Base-by-base conservation (phyloP, 2,113 vertebrate species). In the Puffinus mauretanicus region DNA sequence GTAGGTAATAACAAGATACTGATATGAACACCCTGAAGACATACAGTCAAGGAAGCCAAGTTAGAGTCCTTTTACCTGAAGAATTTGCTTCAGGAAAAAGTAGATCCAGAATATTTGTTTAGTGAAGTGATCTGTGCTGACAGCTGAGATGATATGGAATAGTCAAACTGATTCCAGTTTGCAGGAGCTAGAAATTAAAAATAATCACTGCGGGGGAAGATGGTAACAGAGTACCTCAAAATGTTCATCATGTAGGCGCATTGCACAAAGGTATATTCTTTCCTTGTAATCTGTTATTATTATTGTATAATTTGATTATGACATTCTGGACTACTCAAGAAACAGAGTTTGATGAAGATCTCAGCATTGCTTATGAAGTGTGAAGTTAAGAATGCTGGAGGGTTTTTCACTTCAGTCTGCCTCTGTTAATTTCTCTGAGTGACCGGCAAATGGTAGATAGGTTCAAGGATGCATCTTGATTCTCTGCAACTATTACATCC, bases 21-120 rank as follows among this genome's bases (percentile, higher is more conserved):
- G 72, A 94, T 67, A 84, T n/a, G 54, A 84, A 72, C 16, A 16
- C 64, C 92, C 88, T 79, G n/a, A 97, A 96, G 94, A 81, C 60
- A 82, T 61, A 66, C 36, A 82, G 44, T 34, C 19, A 52, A 80
- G 61, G 34, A 88, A 88, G 55, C 19, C 66, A 86, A 88, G 27
- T 70, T 14, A 67, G 12, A 77, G 42, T 66, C 25, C 9, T 91
- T 92, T 96, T 81, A 73, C 94, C n/a, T 46, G 79, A 51, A 80
- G 40, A 90, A 78, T 76, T 92, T 86, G 40, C 42, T 90, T 70
- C 58, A 87, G 82, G 77, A 91, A 92, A 87, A 85, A 42, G 22
- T 58, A 86, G 49, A 76, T 72, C 17, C 66, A 88, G 54, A 46
- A 60, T 44, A 57, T 57, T 62, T 80, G 46, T 80, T 91, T 88